These are phyloP conservation scores for Entelurus aequoreus DNA, from an alignment of 2,113 vertebrate genomes.

Conservation along the genomic window DNA sequence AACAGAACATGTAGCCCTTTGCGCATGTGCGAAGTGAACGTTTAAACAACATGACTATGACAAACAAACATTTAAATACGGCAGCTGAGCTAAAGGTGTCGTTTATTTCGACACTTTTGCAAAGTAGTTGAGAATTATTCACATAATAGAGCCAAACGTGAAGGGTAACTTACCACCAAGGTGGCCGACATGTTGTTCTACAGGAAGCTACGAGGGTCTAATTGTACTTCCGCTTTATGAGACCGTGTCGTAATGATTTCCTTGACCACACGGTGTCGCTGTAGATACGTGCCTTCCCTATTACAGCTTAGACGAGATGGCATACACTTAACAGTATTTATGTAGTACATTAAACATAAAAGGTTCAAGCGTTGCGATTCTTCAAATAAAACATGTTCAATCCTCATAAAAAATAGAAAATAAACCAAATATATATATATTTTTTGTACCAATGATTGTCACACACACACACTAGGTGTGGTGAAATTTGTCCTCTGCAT, in stretches of 20 bases:
- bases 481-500: no score
- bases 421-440: no score
- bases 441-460: no score
- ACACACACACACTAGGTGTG: no score
- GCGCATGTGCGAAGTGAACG: neutral
- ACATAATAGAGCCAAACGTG: neutral
- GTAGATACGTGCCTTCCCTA: neutral
- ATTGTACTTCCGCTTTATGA: neutral
- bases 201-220: slow-evolving; percentile 38
- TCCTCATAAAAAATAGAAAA: no score
- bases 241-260: neutral
- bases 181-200: slow-evolving; percentile 51
- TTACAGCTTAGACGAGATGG: neutral
- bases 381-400: no score
- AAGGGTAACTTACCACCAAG: slow-evolving; percentile 52
- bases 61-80: neutral
- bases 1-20: neutral
- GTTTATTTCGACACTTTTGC: neutral
- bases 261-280: slow-evolving; percentile 23
- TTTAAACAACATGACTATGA: neutral
- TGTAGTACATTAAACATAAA: no score
- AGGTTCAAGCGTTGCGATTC: no score
- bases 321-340: no score
- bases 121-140: accelerated
- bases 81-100: accelerated